Evolutionary conservation across 2,797 vertebrate species (phyloP).

Genomic region (Lemur catta): DNA sequence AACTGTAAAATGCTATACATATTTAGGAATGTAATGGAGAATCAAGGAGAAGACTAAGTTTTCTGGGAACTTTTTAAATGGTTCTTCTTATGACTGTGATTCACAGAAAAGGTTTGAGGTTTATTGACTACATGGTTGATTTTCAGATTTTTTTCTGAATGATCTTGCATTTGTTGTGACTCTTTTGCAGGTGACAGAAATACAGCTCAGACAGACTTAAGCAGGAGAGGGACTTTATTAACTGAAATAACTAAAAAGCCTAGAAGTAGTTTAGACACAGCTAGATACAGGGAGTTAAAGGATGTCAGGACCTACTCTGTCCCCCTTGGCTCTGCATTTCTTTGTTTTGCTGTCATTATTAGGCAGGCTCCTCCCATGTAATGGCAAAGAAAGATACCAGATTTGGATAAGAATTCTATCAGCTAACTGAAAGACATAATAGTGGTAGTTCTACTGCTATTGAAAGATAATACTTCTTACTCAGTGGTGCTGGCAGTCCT

Average conservation of each 20-base stretch:
- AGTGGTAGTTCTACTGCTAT: background rate
- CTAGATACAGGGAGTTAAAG: slow-evolving; percentile 26
- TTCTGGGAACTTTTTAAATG: background rate
- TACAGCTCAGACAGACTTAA: slow-evolving; percentile 3
- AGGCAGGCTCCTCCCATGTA: background rate
- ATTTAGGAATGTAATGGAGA: background rate
- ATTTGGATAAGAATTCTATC: background rate
- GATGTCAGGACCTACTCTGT: background rate
- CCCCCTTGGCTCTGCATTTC: slow-evolving; percentile 12
- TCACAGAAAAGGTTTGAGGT: slow-evolving; percentile 10
- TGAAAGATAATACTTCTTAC: slow-evolving; percentile 18
- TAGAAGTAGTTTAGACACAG: background rate
- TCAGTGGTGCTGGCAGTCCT: background rate
- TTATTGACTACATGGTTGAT: slow-evolving; percentile 15
- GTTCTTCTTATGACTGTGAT: background rate
- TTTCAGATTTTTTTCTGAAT: background rate
- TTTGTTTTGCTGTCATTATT: slow-evolving; percentile 39
- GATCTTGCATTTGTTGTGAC: slow-evolving; percentile 31
- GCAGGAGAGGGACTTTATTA: background rate
- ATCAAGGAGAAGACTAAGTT: slow-evolving; percentile 27
- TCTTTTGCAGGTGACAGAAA: slow-evolving; percentile 14
- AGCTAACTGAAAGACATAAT: slow-evolving; percentile 1
- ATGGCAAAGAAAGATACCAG: slow-evolving; percentile 17
- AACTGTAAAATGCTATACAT: background rate
- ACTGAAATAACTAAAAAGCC: background rate